These are phyloP conservation scores for Sylvicola cinctus DNA, from an alignment of 2,888 invertebrate genomes.

Conservation along the genomic window DNA sequence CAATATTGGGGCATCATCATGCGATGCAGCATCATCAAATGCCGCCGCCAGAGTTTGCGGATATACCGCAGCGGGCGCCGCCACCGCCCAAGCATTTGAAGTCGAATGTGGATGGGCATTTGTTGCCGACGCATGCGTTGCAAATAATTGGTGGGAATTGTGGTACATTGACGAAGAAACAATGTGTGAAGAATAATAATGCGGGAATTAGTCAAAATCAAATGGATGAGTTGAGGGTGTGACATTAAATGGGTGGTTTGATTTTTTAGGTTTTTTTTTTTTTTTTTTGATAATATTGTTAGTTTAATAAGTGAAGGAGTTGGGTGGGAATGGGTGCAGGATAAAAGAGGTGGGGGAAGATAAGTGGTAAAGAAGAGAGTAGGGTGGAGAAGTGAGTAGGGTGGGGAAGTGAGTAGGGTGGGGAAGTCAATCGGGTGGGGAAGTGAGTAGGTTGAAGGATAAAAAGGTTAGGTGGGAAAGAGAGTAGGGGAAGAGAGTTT, in stretches of 20 bases:
- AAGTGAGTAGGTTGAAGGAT: too few species aligned
- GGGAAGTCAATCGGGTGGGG: too few species aligned
- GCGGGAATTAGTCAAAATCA: slow-evolving; percentile 21
- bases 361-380: too few species aligned
- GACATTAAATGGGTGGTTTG: slow-evolving; percentile 30
- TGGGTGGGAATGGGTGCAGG: too few species aligned
- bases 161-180: slow-evolving; percentile 57
- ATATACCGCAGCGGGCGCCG: slow-evolving; percentile 54
- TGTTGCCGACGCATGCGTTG: slow-evolving; percentile 54
- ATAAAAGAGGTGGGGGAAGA: too few species aligned
- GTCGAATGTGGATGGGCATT: slow-evolving; percentile 36
- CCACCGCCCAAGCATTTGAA: slow-evolving; percentile 49
- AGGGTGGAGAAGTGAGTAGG: too few species aligned
- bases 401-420: too few species aligned
- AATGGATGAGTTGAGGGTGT: slow-evolving; percentile 72
- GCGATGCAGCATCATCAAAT: slow-evolving; percentile 56
- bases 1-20: slow-evolving; percentile 54
- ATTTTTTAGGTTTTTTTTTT: too few species aligned
- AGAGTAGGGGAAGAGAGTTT: too few species aligned
- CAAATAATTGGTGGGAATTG: slow-evolving; percentile 51
- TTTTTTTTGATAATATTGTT: too few species aligned
- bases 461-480: too few species aligned
- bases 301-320: too few species aligned
- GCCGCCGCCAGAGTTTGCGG: slow-evolving; percentile 68
- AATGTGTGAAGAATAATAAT: slow-evolving; percentile 23